Base-by-base conservation (phyloP, 2,888 invertebrate species). In the Tenthredo scrophulariae region DNA sequence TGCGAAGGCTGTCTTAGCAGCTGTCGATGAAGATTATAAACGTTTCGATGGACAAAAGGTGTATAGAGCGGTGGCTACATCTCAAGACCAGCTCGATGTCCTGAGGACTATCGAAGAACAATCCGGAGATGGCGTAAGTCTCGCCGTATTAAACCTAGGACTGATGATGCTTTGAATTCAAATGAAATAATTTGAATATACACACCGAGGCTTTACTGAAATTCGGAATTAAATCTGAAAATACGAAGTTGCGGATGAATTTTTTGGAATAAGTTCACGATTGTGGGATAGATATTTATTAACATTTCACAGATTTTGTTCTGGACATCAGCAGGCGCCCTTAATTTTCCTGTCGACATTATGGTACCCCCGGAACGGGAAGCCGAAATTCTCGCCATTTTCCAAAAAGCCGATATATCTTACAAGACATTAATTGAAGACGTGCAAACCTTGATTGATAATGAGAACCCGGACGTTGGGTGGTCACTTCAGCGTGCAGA, bases 341-440 rank as follows among this genome's bases (percentile, higher is more conserved):
- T 85, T n/a, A 85, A 84, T 54, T 46, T 46, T 22, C 22, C 26
- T 50, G 33, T 75, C 18, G 86, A 86, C 46, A 54, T 86, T 1
- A 85, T 85, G 86, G 85, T 86, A 22, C 75, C 85, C 9, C 80
- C 86, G 0, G 79, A 65, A 13, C 29, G 29, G 9, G 74, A 72
- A 22, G 15, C 4, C 22, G 75, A 83, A 29, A 85, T 86, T 65
- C 22, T 70, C 1, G 13, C 33, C 5, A 65, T 50, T 40, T 77
- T 86, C 18, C 62, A 67, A 43, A 22, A 46, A n/a, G 22, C 83
- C 13, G 67, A 58, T 33, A 85, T 86, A 65, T 72, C 75, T 29
- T 37, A 83, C 85, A 79, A 58, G 10, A 70, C 82, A 43, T 54
- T 86, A 54, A 85, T 86, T 72, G 79, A 83, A 18, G 77, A 86